Evolutionary conservation across 2,888 invertebrate species (phyloP).

Genomic region (Polyommatus icarus): DNA sequence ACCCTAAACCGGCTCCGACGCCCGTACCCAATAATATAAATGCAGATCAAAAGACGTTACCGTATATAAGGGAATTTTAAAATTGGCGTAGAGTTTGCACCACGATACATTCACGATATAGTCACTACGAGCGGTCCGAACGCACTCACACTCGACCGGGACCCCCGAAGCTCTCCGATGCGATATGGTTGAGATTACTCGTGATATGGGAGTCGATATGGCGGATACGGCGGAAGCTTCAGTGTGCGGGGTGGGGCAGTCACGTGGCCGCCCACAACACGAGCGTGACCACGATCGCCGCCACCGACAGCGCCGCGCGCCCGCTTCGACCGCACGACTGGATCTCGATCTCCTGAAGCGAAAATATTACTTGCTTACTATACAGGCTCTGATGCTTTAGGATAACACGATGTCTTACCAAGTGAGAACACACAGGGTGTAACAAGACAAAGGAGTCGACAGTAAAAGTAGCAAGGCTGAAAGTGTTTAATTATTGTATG

Average conservation of each 20-base stretch:
- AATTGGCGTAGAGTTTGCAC: slow-evolving; percentile 32
- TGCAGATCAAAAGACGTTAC: slow-evolving; percentile 31
- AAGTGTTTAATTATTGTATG: too few species aligned
- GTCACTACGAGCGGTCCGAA: slow-evolving; percentile 52
- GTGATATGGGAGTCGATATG: slow-evolving; percentile 45
- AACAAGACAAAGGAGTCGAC: too few species aligned
- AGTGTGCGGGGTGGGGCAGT: slow-evolving; percentile 52
- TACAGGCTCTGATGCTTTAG: neutral
- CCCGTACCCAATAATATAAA: slow-evolving; percentile 28
- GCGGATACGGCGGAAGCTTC: slow-evolving; percentile 40
- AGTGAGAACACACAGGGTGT: too few species aligned
- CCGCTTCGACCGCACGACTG: slow-evolving; percentile 81
- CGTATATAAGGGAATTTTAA: slow-evolving; percentile 33
- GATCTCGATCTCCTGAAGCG: slow-evolving; percentile 82
- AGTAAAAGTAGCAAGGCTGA: too few species aligned
- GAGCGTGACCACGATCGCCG: slow-evolving; percentile 52
- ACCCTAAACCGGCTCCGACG: slow-evolving; percentile 32
- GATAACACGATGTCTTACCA: neutral
- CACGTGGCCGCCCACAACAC: slow-evolving; percentile 58
- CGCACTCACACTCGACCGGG: slow-evolving; percentile 54
- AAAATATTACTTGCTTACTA: neutral
- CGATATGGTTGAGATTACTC: slow-evolving; percentile 37
- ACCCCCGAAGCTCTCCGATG: slow-evolving; percentile 50
- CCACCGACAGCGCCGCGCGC: slow-evolving; percentile 50
- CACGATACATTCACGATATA: slow-evolving; percentile 37